These are phyloP conservation scores for Forbesichthys papilliferus DNA, from an alignment of 2,113 vertebrate genomes.

Conservation along the genomic window DNA sequence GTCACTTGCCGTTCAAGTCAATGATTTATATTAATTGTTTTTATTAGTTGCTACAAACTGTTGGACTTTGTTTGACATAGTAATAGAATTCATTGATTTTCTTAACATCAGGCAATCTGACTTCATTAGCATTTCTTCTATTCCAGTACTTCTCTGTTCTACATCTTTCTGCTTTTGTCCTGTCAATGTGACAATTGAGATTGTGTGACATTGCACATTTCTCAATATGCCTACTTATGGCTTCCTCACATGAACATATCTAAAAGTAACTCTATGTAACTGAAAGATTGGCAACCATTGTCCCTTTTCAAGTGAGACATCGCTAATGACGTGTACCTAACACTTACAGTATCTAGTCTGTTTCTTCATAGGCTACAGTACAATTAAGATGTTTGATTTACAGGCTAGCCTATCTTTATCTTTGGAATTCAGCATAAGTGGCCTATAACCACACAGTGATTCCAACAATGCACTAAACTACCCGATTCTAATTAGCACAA, in stretches of 20 bases:
- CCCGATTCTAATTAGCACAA: too few relatives aligned
- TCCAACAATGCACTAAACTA: too few relatives aligned
- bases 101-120: slow-evolving; percentile 9
- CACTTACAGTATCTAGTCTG: too few relatives aligned
- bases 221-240: not conserved
- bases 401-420: too few relatives aligned
- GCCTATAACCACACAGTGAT: too few relatives aligned
- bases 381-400: too few relatives aligned
- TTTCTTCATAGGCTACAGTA: too few relatives aligned
- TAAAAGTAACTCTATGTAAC: not conserved
- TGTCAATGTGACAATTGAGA: not conserved
- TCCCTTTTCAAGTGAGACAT: not conserved
- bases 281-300: not conserved
- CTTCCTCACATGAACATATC: not conserved
- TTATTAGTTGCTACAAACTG: slow-evolving; percentile 25
- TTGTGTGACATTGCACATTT: not conserved
- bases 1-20: slow-evolving; percentile 29
- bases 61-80: not conserved
- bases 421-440: too few relatives aligned
- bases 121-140: slow-evolving; percentile 13
- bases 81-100: slow-evolving; percentile 4
- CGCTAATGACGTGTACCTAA: not conserved
- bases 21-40: slow-evolving; percentile 25
- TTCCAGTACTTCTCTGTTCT: not conserved
- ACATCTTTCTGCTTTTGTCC: not conserved